These are phyloP conservation scores for Lingula anatina DNA, from an alignment of 2,888 invertebrate genomes.

Conservation along the genomic window DNA sequence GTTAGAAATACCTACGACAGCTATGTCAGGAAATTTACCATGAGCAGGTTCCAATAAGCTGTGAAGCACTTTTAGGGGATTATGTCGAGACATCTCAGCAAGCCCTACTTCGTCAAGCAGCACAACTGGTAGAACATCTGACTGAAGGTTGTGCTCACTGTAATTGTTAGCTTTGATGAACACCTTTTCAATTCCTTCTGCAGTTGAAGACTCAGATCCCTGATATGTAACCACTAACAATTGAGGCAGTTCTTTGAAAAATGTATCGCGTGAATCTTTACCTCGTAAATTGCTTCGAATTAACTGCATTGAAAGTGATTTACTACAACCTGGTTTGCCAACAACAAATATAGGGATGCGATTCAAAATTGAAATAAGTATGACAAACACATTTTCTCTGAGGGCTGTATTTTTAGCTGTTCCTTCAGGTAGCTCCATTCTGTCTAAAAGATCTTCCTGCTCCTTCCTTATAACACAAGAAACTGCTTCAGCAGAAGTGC, in stretches of 20 bases:
- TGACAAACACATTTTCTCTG: conserved; percentile 13
- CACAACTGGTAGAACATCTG: conserved; percentile 12
- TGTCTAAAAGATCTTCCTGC: conserved; percentile 7
- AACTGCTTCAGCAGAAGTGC: not conserved
- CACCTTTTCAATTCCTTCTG: conserved; percentile 15
- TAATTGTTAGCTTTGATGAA: conserved; percentile 11
- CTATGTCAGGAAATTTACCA: conserved; percentile 19
- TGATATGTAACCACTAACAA: conserved; percentile 8
- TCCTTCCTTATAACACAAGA: conserved; percentile 5
- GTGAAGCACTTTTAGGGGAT: conserved; percentile 33
- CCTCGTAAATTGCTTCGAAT: conserved; percentile 10
- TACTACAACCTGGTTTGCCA: conserved; percentile 14
- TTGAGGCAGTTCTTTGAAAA: conserved; percentile 7
- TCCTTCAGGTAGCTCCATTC: conserved; percentile 10
- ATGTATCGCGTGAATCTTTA: conserved; percentile 6
- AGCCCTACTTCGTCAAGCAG: conserved; percentile 23
- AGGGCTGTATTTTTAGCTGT: conserved; percentile 11
- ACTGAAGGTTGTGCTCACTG: conserved; percentile 1
- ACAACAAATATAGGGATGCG: conserved; percentile 11
- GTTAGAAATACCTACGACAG: conserved; percentile 33
- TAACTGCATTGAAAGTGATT: conserved; percentile 12
- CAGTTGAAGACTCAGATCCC: conserved; percentile 14
- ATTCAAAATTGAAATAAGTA: conserved; percentile 9
- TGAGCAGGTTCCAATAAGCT: conserved; percentile 23
- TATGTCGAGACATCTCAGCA: conserved; percentile 28